Evolutionary conservation across 2,797 vertebrate species (phyloP), one percentile per base, ranked within the genome.

Genomic region (Percopsis omiscomaycus): DNA sequence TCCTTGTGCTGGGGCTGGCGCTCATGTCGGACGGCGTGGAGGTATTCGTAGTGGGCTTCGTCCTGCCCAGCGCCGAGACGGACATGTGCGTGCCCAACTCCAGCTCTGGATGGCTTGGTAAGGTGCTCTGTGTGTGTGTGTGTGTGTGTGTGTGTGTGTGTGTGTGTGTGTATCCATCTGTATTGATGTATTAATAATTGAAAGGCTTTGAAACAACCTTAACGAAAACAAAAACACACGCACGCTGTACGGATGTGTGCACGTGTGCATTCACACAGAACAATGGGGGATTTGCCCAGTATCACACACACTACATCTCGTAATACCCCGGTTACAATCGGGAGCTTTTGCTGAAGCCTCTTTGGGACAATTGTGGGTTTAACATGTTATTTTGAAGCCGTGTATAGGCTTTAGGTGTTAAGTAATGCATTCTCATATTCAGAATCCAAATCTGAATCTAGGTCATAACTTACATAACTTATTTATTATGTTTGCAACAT

Each of bases 1-100:
- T 97, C 92, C 93, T 98, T 74, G 95, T 96, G 10, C 89, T 98
- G 44, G 96, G 96, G 60, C 91, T 98, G 92, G 96, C 96, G 0
- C 93, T 98, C 61, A 98, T 98, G 96, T 96, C 96, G 0, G 96
- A 98, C 0, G 96, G 96, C 0, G 95, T 98, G 62, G 96, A 98
- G 81, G 96, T 98, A 80, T 98, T 98, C 22, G 94, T 98, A 10
- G 96, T 98, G 69, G 96, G 96, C 84, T 98, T 98, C n/a, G 96
- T 98, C 73, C 77, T 98, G 56, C 96, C 96, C 65, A 98, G 96
- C 11, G 96, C 96, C 1, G 96, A 98, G 89, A 98, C 95, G 10
- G 95, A 98, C 82, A 94, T 98, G 89, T 98, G 96, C 63, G 93
- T 95, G 44, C 95, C 95, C 0, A 91, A 96, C 75, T 96, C 96